Conservation (phyloP, 2,797 vertebrate species). For the Gephyroberyx darwinii region DNA sequence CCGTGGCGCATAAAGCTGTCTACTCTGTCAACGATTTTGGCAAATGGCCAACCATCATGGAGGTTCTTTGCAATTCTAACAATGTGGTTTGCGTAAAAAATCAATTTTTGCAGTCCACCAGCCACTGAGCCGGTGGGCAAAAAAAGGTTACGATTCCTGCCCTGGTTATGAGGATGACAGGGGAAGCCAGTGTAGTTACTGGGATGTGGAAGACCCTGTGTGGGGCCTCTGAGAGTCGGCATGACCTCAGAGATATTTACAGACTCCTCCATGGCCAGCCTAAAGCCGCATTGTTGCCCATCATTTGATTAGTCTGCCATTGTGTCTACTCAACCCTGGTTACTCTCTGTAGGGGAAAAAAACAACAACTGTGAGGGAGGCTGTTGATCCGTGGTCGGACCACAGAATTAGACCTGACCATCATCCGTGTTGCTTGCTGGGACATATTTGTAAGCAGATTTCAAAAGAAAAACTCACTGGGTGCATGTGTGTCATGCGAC, state of each 20-base stretch:
- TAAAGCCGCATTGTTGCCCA: conserved; percentile 72
- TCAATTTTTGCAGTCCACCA: neutral
- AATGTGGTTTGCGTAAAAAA: too few relatives aligned
- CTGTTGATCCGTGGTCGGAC: conserved; percentile 39
- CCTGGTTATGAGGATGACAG: conserved; percentile 6
- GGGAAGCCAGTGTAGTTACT: conserved; percentile 28
- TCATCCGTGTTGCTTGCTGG: conserved; percentile 13
- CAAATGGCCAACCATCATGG: too few relatives aligned
- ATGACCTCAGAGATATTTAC: conserved; percentile 72
- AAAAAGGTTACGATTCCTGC: neutral
- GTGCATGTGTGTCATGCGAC: neutral
- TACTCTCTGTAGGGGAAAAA: conserved; percentile 22
- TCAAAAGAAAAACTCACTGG: neutral
- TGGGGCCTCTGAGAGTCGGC: conserved; percentile 59
- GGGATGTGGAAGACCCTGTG: conserved; percentile 33
- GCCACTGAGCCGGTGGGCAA: neutral
- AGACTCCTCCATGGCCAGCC: conserved; percentile 60
- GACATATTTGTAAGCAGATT: neutral
- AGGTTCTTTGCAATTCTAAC: too few relatives aligned
- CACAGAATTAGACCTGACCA: conserved; percentile 45
- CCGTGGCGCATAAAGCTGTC: too few relatives aligned
- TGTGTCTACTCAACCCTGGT: conserved; percentile 52
- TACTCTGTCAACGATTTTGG: too few relatives aligned
- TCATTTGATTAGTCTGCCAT: conserved; percentile 76
- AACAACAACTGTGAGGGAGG: conserved; percentile 13